Base-by-base conservation (phyloP, 2,888 invertebrate genomes). In the Xanthorhoe spadicearia region DNA sequence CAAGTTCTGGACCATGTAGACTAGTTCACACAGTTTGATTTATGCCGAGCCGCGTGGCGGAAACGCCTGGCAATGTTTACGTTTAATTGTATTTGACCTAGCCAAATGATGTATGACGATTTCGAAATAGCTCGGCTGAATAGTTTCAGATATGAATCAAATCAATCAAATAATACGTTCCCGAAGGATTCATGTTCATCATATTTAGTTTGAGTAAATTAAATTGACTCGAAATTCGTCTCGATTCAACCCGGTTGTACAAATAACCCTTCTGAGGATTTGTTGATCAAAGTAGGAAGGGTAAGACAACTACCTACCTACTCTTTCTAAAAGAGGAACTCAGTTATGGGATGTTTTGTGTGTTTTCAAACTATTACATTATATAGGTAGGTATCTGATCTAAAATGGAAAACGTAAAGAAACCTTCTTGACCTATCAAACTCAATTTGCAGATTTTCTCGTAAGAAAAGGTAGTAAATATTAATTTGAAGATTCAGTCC, bases 21-120 rank as follows among this genome's bases (percentile, higher is more conserved):
- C 3, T 15, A 46, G 61, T 65, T 60, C 69, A 38, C 38, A 66
- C 64, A 61, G 63, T 43, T 54, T 63, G 69, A 69, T 73, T 69
- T 68, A 69, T 69, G 51, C 18, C 61, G 17, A 54, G 32, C 35
- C 51, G 51, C 10, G 17, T 43, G 50, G 23, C n/a, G 32, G 50
- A 43, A 60, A 54, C 53, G 50, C 63, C 59, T 55, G 43, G 46
- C 32, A 60, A 18, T 61, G 18, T 57, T 48, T 48, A 48, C 48
- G 48, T 17, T 48, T 1, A 1, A 48, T 17, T 48, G 48, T 15
- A 15, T 15, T 13, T 48, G 48, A 17, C 48, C 48, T 48, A 46
- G 48, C 48, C 48, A 48, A 48, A 48, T 48, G 48, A 48, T 15
- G 2, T 48, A 60, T 52, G 51, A 62, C 35, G 52, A 58, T 35